A percentile compares a stretch with the other conserved stretches of the same genome.
phyloP scores from a whole-genome alignment of 2,113 vertebrate genomes.

The Oncorhynchus masou region DNA sequence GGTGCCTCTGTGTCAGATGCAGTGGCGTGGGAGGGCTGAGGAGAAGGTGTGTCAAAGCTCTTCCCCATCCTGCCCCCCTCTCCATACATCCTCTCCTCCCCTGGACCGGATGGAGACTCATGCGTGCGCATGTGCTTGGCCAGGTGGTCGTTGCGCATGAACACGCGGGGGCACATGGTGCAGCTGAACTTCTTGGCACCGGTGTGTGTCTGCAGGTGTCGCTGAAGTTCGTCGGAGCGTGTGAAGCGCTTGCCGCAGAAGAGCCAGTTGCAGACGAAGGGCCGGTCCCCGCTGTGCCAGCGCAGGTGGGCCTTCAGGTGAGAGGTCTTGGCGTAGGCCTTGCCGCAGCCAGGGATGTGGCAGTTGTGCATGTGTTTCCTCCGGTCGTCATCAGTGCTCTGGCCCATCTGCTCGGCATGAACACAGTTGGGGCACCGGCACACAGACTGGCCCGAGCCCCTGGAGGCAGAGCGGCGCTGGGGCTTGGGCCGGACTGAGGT shows the following conservation, averaged over 20 bases:
- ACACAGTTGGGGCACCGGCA: conserved; percentile 94
- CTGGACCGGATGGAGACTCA: conserved; percentile 74
- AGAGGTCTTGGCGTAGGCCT: conserved; percentile 92
- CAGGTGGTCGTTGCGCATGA: conserved; percentile 92
- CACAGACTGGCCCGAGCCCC: conserved; percentile 82
- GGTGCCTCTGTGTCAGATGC: conserved; percentile 55
- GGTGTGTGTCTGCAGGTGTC: conserved; percentile 91
- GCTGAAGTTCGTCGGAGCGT: conserved; percentile 89
- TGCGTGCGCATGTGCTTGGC: conserved; percentile 94
- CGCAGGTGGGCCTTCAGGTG: conserved; percentile 93
- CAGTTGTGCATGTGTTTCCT: conserved; percentile 93
- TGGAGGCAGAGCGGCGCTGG: conserved; percentile 79
- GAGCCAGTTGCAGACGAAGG: conserved; percentile 95
- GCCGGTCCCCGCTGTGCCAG: conserved; percentile 93
- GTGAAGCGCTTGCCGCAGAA: conserved; percentile 94
- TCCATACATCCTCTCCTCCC: conserved; percentile 63
- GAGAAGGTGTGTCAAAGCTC: conserved; percentile 51
- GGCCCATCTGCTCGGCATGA: conserved; percentile 86
- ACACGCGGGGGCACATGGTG: conserved; percentile 83
- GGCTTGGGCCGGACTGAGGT: conserved; percentile 76
- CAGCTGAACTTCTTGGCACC: conserved; percentile 90
- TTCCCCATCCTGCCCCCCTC: conserved; percentile 60
- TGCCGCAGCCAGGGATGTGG: conserved; percentile 93
- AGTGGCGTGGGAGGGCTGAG: conserved; percentile 51
- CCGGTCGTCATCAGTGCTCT: conserved; percentile 77